Evolutionary conservation across 2,797 vertebrate species (phyloP).

Genomic region (Enteromius argenteus): DNA sequence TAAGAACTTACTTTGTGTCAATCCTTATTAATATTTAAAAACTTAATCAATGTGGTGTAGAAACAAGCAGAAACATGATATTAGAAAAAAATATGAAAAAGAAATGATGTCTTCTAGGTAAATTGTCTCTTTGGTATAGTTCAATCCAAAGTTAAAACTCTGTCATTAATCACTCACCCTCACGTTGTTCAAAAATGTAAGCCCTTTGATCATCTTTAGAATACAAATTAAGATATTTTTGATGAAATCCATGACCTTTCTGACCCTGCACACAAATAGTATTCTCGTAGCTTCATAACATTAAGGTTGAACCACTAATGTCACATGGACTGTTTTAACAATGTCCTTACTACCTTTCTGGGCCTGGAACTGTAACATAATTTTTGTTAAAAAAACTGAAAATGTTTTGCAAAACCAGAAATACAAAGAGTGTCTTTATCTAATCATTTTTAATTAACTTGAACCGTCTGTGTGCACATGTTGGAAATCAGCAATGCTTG

Average conservation of each 20-base stretch:
- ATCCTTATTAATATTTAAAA: background rate
- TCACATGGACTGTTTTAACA: background rate
- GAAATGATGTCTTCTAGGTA: background rate
- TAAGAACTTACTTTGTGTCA: background rate
- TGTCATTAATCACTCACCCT: background rate
- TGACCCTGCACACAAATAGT: background rate
- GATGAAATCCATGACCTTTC: background rate
- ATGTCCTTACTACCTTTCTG: background rate
- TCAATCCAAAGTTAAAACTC: background rate
- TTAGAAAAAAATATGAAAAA: background rate
- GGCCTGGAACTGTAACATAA: background rate
- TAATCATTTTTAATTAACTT: background rate
- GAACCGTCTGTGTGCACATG: background rate
- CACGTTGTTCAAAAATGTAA: background rate
- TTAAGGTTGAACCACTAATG: background rate
- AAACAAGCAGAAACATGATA: background rate
- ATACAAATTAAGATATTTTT: background rate
- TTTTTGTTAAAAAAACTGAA: too few species aligned
- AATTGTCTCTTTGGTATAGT: background rate
- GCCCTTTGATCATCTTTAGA: background rate
- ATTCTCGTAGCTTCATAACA: background rate
- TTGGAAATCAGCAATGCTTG: slow-evolving; percentile 39
- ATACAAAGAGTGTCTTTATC: background rate
- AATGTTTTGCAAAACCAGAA: background rate
- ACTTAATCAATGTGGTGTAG: background rate